Conservation (phyloP, 2,113 vertebrate genomes). For the Platysteira castanea region DNA sequence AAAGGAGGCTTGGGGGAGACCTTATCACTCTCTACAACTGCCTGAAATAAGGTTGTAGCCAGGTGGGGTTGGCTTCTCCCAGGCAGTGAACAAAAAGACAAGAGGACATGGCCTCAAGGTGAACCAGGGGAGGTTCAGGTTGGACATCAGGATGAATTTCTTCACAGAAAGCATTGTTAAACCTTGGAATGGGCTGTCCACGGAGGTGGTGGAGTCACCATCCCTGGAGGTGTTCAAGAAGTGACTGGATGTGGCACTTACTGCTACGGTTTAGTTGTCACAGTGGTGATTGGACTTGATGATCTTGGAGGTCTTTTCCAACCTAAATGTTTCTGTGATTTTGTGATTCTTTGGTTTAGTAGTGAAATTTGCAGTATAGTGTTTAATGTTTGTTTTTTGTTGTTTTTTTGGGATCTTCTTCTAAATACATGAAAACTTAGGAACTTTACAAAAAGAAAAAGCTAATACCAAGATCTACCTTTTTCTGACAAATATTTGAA, state of each 20-base stretch:
- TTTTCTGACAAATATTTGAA: neutral
- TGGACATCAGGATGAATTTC: neutral
- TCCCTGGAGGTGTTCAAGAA: neutral
- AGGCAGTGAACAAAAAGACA: neutral
- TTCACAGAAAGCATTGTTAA: neutral
- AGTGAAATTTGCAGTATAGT: neutral
- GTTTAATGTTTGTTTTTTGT: neutral
- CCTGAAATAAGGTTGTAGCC: neutral
- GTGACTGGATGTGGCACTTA: neutral
- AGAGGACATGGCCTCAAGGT: neutral
- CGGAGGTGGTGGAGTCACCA: neutral
- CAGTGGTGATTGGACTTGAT: fast-evolving
- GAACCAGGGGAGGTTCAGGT: neutral
- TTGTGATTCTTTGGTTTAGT: neutral
- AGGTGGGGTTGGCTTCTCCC: neutral
- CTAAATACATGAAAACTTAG: neutral
- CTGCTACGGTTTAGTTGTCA: neutral
- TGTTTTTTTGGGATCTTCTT: neutral
- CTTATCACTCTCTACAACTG: neutral
- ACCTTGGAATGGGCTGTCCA: neutral
- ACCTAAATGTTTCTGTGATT: neutral
- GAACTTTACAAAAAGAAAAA: neutral
- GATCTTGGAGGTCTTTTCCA: neutral
- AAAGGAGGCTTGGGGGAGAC: neutral
- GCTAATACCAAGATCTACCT: neutral